A percentile compares a stretch with the other conserved stretches of the same genome.
Evolutionary conservation across 2,888 invertebrate species (phyloP).

Genomic region (Epirrhoe tristata): DNA sequence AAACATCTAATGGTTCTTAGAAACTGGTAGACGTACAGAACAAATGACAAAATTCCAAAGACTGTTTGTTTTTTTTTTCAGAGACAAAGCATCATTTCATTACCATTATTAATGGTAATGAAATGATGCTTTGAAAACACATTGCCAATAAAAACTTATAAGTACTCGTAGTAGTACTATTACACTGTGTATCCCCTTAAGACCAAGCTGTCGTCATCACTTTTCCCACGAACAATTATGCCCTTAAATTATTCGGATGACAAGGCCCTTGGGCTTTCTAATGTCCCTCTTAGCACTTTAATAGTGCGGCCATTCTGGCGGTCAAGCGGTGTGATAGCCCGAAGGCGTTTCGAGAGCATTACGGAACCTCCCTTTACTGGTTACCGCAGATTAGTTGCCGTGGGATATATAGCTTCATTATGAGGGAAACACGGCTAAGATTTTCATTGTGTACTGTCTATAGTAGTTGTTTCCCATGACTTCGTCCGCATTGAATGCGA

Average conservation of each 20-base stretch:
- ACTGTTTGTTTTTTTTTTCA: neutral
- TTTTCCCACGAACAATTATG: slow-evolving; percentile 71
- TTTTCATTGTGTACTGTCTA: neutral
- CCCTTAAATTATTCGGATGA: slow-evolving; percentile 81
- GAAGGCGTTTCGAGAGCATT: slow-evolving; percentile 76
- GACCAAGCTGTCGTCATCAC: slow-evolving; percentile 18
- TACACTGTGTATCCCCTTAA: slow-evolving; percentile 1
- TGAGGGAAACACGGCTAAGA: slow-evolving; percentile 6
- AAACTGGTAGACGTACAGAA: neutral
- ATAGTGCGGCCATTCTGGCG: slow-evolving; percentile 74
- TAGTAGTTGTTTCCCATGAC: too few species aligned
- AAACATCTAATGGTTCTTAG: neutral
- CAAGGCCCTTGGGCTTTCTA: slow-evolving; percentile 75
- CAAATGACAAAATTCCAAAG: neutral
- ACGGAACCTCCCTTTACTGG: slow-evolving; percentile 79
- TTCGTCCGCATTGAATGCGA: too few species aligned
- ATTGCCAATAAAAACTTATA: too few species aligned
- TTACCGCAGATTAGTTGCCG: slow-evolving; percentile 74
- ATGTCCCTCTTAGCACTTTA: slow-evolving; percentile 84
- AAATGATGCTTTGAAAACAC: too few species aligned
- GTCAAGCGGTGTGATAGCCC: slow-evolving; percentile 75
- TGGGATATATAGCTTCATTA: slow-evolving; percentile 24
- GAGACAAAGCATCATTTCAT: neutral
- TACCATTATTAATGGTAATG: too few species aligned
- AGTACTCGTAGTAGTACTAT: too few species aligned